phyloP scores from a whole-genome alignment of 2,888 invertebrate genomes.

The Ligdia adustata region DNA sequence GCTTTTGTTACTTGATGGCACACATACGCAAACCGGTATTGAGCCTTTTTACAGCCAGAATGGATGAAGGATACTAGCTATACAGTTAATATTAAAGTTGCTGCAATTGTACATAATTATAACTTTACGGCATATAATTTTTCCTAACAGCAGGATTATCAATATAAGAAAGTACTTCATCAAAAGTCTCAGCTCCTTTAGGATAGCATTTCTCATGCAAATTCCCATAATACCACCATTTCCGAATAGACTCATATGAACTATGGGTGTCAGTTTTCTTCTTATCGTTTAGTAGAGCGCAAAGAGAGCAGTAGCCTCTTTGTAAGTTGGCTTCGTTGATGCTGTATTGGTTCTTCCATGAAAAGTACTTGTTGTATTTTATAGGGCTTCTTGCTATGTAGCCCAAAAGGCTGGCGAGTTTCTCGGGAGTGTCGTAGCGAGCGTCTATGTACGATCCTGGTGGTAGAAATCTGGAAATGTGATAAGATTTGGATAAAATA shows the following conservation, averaged over 20 bases:
- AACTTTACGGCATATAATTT: conserved; percentile 4
- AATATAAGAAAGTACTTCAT: conserved; percentile 43
- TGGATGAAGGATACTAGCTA: no score
- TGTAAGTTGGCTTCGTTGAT: conserved; percentile 43
- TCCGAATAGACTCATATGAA: conserved; percentile 51
- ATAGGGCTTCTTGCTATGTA: conserved; percentile 49
- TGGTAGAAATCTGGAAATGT: conserved; percentile 63
- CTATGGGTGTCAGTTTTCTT: conserved; percentile 34
- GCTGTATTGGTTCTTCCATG: conserved; percentile 59
- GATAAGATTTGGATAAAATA: no score
- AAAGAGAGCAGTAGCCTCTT: conserved; percentile 61
- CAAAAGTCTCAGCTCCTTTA: conserved; percentile 44
- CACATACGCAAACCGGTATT: no score
- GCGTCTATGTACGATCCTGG: conserved; percentile 62
- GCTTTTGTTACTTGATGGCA: no score
- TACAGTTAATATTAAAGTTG: no score
- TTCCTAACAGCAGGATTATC: conserved; percentile 2
- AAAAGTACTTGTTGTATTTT: conserved; percentile 52
- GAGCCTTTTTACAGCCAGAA: no score
- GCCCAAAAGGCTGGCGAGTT: conserved; percentile 49
- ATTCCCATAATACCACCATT: conserved; percentile 63
- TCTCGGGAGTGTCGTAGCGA: conserved; percentile 37
- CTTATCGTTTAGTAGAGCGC: conserved; percentile 53
- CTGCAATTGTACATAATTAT: neutral
- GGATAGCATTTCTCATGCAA: conserved; percentile 46